Conservation (phyloP, 2,113 vertebrate species). For the Probosciger aterrimus region DNA sequence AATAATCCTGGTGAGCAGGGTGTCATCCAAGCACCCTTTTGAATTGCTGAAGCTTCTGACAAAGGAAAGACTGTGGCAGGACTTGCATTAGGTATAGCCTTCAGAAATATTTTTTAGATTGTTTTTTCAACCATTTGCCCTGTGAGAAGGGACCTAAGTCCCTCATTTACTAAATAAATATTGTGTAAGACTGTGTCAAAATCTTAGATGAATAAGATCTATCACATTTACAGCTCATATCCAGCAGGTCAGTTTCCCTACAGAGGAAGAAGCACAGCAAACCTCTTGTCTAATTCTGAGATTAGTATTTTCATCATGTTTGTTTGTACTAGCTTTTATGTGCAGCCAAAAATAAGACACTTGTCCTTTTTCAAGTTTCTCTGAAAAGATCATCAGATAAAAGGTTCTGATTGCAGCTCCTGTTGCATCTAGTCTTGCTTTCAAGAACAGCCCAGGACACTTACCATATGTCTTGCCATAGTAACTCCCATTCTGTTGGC, state of each 20-base stretch:
- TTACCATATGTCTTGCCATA: not conserved
- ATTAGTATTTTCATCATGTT: not conserved
- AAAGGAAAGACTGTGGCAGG: not conserved
- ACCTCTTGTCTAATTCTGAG: not conserved
- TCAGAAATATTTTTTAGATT: not conserved
- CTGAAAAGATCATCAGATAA: not conserved
- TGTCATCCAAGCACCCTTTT: not conserved
- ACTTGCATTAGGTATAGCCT: not conserved
- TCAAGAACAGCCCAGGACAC: not conserved
- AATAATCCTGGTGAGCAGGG: not conserved
- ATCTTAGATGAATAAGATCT: not conserved
- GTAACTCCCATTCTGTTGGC: not conserved
- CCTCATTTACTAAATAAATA: not conserved
- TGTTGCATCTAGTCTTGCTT: not conserved
- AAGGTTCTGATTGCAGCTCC: not conserved
- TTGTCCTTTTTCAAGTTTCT: not conserved
- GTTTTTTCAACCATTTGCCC: not conserved
- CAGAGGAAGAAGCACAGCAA: not conserved
- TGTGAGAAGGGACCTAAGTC: not conserved
- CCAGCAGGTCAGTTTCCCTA: not conserved
- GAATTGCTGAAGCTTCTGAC: not conserved
- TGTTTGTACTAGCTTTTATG: not conserved
- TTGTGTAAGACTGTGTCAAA: not conserved
- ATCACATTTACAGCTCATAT: not conserved
- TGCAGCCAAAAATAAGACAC: not conserved